Base-by-base conservation (phyloP, 2,797 vertebrate species). In the Enteromius fasciolatus region DNA sequence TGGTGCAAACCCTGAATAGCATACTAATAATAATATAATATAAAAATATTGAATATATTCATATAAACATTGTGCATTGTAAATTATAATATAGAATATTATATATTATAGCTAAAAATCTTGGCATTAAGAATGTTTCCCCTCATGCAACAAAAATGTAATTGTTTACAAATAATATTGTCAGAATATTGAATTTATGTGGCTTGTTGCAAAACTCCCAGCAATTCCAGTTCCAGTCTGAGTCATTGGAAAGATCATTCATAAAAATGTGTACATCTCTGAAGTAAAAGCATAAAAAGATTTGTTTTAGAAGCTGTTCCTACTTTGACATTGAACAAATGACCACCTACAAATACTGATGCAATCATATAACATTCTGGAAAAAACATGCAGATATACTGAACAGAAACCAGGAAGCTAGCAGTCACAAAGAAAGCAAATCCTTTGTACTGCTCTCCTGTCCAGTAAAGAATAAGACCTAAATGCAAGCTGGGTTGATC, bases 401-500 rank as follows among this genome's bases (percentile, higher is more conserved):
- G 39, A 33, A 59, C 57, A 76, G 11, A n/a, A 44, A 64, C 17
- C 9, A 64, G 59, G 46, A 50, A 67, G 31, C 31, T 17, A 12
- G 31, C 2, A 66, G 44, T 50, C 17, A 66, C 44, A 46, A 8
- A 66, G 9, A 61, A 44, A 28, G 8, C 59, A 75, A 78, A 54
- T 25, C 46, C 14, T 52, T 78, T 66, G 18, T 61, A 50, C 28
- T 48, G 61, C 25, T 78, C 6, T 66, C 12, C 61, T 68, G 76
- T 78, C 76, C 63, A 52, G 68, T 63, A 73, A 28, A 39, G 69
- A 74, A 84, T 75, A 46, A 67, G 61, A 44, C 41, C 50, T 67
- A 44, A 75, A 84, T 73, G 36, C 59, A 76, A 80, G 23, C 77
- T 1, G 39, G 44, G 69, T 57, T 74, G 48, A 68, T 68, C 59